phyloP scores from a whole-genome alignment of 2,888 invertebrate species.

The Aspidiotus destructor region DNA sequence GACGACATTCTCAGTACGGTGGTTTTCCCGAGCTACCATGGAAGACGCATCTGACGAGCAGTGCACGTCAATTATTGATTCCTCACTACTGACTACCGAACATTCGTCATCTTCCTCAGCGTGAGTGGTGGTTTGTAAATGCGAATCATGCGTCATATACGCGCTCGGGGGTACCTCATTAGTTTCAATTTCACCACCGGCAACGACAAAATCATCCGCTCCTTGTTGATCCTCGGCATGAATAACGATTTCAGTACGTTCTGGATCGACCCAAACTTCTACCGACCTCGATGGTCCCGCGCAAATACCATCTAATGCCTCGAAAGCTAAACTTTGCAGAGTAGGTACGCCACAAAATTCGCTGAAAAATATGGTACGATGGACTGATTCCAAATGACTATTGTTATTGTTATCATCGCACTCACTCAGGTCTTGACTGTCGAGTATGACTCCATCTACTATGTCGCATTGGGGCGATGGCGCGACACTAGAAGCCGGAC shows the following conservation, averaged over 20 bases:
- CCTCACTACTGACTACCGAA: conserved; percentile 23
- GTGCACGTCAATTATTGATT: conserved; percentile 20
- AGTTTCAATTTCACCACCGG: not conserved
- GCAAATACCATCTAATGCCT: conserved; percentile 1
- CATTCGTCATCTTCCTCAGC: conserved; percentile 21
- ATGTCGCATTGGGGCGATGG: conserved; percentile 27
- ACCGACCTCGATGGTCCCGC: conserved; percentile 8
- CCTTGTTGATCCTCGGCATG: conserved; percentile 16
- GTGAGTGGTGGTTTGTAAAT: not conserved
- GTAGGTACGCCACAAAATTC: not conserved
- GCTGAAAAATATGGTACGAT: too few species aligned
- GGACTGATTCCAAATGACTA: not conserved
- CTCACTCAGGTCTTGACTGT: conserved; percentile 5
- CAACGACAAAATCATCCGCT: not conserved
- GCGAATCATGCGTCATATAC: conserved; percentile 13
- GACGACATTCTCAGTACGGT: not conserved
- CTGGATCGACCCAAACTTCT: conserved; percentile 23
- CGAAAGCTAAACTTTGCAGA: conserved; percentile 9
- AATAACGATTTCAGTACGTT: conserved; percentile 24
- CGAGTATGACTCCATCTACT: conserved; percentile 19
- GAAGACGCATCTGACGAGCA: conserved; percentile 22
- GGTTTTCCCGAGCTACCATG: conserved; percentile 13
- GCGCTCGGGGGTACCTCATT: not conserved
- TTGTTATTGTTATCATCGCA: not conserved
- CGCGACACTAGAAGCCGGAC: conserved; percentile 18